Conservation (phyloP, 2,888 invertebrate genomes). For the Colletes collaris region DNA sequence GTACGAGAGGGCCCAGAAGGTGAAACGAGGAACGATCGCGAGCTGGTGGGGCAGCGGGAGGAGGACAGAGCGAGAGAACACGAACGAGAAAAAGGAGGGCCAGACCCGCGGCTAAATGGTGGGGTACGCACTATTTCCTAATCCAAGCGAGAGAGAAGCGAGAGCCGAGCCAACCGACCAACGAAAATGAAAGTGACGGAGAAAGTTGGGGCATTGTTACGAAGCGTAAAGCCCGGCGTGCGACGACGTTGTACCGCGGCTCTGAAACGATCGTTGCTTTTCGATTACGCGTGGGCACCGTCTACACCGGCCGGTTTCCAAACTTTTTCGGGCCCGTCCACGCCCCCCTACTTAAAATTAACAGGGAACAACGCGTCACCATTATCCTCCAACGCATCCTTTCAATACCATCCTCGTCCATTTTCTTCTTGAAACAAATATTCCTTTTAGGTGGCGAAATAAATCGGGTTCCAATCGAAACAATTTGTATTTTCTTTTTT, state of each 20-base stretch:
- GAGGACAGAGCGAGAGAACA: conserved; percentile 30
- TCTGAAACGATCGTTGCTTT: conserved; percentile 53
- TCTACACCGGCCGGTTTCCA: background rate
- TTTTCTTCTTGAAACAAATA: no score
- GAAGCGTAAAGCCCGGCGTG: conserved; percentile 77
- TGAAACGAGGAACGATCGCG: conserved; percentile 29
- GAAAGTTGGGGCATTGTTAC: conserved; percentile 82
- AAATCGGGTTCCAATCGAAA: no score
- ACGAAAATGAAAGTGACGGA: conserved; percentile 83
- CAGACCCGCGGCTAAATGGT: conserved; percentile 44
- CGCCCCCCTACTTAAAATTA: no score
- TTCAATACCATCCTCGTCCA: no score
- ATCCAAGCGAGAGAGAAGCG: conserved; percentile 64
- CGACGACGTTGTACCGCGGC: conserved; percentile 54
- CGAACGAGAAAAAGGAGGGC: conserved; percentile 32
- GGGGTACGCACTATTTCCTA: conserved; percentile 70
- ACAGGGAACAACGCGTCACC: no score
- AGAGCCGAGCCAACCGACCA: conserved; percentile 75
- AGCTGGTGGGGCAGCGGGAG: conserved; percentile 29
- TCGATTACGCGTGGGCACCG: conserved; percentile 44
- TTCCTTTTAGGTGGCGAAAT: no score
- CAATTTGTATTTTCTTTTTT: no score
- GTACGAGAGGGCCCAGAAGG: conserved; percentile 54
- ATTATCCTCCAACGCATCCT: no score
- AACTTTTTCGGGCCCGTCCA: no score